Conservation (phyloP, 1,140 invertebrate species). For the Penaeus indicus region DNA sequence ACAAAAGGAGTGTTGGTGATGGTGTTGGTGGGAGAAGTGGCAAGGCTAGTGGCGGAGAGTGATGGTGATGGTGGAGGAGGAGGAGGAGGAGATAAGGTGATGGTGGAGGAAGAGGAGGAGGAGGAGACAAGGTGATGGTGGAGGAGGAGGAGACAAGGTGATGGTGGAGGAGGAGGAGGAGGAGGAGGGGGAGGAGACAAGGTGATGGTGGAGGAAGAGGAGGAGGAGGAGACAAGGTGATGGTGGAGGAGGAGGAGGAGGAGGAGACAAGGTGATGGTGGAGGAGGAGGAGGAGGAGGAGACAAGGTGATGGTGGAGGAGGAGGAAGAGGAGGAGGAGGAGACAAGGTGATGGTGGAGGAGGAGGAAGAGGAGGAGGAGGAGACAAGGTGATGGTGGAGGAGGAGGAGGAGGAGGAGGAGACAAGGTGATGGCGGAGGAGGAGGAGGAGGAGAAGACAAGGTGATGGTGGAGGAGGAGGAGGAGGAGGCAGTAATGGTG, state of each 20-base stretch:
- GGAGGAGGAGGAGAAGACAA: neutral
- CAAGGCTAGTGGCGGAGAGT: too few species aligned
- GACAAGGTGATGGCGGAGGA: neutral
- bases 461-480: neutral
- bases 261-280: constrained; percentile 28
- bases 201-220: neutral
- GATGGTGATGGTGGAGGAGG: neutral
- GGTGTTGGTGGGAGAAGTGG: too few species aligned
- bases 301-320: neutral
- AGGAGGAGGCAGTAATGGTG: neutral
- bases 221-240: neutral
- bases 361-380: neutral
- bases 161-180: too few species aligned
- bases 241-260: constrained; percentile 15
- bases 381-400: neutral
- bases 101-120: neutral
- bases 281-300: constrained; percentile 17
- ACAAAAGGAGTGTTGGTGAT: too few species aligned
- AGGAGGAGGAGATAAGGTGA: constrained; percentile 3
- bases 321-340: too few species aligned
- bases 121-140: neutral
- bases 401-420: neutral
- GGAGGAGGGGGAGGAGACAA: neutral
- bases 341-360: too few species aligned
- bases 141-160: neutral